A percentile compares a stretch with the other conserved stretches of the same genome.
Evolutionary conservation across 2,113 vertebrate genomes (phyloP).

Genomic region (Ascaphus truei): DNA sequence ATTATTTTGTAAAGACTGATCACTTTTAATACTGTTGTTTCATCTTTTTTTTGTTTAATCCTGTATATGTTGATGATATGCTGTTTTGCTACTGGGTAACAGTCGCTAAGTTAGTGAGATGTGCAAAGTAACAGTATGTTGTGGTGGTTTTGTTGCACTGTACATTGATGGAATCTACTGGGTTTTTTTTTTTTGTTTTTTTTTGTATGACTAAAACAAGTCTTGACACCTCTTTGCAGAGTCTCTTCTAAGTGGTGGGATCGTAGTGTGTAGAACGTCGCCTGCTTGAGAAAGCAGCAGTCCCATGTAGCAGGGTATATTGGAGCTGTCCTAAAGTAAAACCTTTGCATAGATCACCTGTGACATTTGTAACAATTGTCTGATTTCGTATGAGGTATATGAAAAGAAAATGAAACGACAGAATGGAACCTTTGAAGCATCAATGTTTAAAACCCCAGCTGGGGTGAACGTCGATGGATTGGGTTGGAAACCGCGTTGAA

Average conservation of each 20-base stretch:
- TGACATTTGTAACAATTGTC: background rate
- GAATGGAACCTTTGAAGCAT: too few species aligned
- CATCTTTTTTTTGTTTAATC: constrained; percentile 55
- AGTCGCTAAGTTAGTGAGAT: constrained; percentile 56
- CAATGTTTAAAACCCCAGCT: too few species aligned
- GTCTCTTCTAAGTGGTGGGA: background rate
- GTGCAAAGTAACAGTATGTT: constrained; percentile 50
- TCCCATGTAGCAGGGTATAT: background rate
- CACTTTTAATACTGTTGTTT: constrained; percentile 74
- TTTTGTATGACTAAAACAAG: background rate
- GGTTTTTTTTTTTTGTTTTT: constrained; percentile 38
- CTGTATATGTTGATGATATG: constrained; percentile 56
- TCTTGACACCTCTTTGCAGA: background rate
- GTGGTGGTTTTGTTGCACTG: constrained; percentile 57
- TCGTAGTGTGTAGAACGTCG: background rate
- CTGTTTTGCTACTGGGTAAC: constrained; percentile 62
- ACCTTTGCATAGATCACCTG: background rate
- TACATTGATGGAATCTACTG: constrained; percentile 51
- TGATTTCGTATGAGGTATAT: too few species aligned
- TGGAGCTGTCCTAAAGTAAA: constrained; percentile 1
- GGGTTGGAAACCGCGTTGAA: too few species aligned
- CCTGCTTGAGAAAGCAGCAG: too few species aligned
- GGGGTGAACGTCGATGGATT: too few species aligned
- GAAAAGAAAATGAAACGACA: too few species aligned
- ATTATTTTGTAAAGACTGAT: constrained; percentile 68